Base-by-base conservation (phyloP, 2,888 invertebrate species). In the Meiosimyza platycephala region DNA sequence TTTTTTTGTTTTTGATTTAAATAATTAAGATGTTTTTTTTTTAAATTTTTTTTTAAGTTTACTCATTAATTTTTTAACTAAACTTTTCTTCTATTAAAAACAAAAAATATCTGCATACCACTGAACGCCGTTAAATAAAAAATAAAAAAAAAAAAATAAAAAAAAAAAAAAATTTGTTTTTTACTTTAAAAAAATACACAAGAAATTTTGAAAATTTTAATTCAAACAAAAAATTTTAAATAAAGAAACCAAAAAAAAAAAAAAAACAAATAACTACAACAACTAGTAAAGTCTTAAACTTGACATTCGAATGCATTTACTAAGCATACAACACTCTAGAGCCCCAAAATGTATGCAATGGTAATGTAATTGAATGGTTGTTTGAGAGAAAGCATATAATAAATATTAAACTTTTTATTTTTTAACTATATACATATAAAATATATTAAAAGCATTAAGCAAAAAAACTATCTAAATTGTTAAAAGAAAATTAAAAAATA, bases 331-430 rank as follows among this genome's bases (percentile, higher is more conserved):
- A 57, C 62, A 75, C 74, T 72, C 65, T 63, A 64, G 76, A 74
- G 76, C 76, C 76, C 76, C 76, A 72, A 73, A 73, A 74, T 74
- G 76, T 74, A 73, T 75, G 75, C 69, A 68, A 67, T 69, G 74
- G 70, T 64, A 69, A 71, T 72, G 71, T 48, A 52, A 71, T 59
- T 48, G 50, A 50, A 50, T 50, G 64, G 50, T 40, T 51, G 64
- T 50, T 13, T 22, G 64, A 64, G 28, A 28, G 28, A 28, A 28
- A 28, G 51, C 33, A 63, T 12, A 47, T 15, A 47, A 40, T 7
- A 51, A 68, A 47, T 73, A 28, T 28, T 22, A 22, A 73, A 75
- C 15, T 57, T 63, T 70, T 64, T 66, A 72, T 67, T 72, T 65
- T 74, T 72, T 67, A 72, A 72, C 55, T 52, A 15, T 47, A 70